Percentiles rank a stretch among this genome's conserved stretches.
Conservation (phyloP, 2,888 invertebrate species). For the Seira ritae region DNA sequence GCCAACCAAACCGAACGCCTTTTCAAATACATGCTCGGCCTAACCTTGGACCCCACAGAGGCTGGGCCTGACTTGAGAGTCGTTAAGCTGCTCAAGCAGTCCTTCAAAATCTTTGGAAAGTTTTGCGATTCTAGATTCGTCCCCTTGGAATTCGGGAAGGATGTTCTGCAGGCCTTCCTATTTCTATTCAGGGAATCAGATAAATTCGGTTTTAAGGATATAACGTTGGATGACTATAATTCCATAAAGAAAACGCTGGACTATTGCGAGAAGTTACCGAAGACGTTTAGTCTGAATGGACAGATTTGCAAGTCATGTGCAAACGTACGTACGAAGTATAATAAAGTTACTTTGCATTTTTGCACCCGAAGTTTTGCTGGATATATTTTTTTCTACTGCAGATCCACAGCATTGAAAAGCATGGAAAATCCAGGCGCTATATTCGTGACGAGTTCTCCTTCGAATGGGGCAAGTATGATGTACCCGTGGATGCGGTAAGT, state of each 20-base stretch:
- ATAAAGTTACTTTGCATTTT: background rate
- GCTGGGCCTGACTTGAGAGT: conserved; percentile 28
- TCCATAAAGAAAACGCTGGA: conserved; percentile 52
- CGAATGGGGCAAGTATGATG: conserved; percentile 62
- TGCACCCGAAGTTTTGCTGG: background rate
- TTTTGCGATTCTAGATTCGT: conserved; percentile 57
- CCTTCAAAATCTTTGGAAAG: conserved; percentile 54
- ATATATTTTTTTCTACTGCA: background rate
- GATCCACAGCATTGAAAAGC: conserved; percentile 41
- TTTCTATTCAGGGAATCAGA: conserved; percentile 65
- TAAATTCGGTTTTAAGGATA: conserved; percentile 49
- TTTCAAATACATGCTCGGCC: conserved; percentile 61
- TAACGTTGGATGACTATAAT: conserved; percentile 52
- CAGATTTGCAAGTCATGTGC: conserved; percentile 47
- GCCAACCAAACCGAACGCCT: conserved; percentile 61
- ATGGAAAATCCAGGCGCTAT: conserved; percentile 13
- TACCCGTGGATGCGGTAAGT: conserved; percentile 63
- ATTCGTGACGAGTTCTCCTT: conserved; percentile 46
- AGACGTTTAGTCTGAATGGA: conserved; percentile 48
- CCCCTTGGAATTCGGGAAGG: conserved; percentile 45
- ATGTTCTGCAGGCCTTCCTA: conserved; percentile 59
- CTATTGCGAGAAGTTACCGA: conserved; percentile 53
- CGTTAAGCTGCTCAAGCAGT: conserved; percentile 44
- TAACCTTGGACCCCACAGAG: conserved; percentile 39
- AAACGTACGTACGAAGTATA: conserved; percentile 36